These are phyloP conservation scores for Stenichneumon culpator DNA, from an alignment of 2,888 invertebrate genomes.

Conservation along the genomic window DNA sequence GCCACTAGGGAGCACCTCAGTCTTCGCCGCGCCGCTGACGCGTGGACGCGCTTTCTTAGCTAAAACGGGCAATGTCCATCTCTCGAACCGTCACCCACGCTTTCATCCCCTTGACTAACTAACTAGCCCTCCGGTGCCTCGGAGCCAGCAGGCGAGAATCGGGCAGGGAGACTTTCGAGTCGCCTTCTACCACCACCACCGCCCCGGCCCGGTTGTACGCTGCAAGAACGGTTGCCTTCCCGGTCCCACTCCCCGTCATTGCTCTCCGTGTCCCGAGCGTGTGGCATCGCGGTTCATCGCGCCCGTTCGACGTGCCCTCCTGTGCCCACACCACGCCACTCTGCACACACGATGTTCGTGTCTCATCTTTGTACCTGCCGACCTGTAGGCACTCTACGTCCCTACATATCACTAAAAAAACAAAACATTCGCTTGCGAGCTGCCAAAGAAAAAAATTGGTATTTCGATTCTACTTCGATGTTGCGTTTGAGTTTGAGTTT, in stretches of 20 bases:
- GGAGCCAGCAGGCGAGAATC: constrained; percentile 45
- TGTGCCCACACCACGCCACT: neutral
- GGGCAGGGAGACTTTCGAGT: constrained; percentile 33
- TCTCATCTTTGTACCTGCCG: constrained; percentile 21
- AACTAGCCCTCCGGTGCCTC: constrained; percentile 60
- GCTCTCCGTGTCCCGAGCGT: constrained; percentile 43
- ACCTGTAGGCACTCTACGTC: neutral
- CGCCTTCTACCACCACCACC: constrained; percentile 33
- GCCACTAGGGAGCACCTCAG: neutral
- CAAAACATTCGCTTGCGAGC: too few relatives aligned
- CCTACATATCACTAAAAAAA: neutral
- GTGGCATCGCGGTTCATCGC: constrained; percentile 59
- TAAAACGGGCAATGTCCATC: constrained; percentile 35
- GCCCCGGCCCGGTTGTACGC: constrained; percentile 49
- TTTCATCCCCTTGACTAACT: constrained; percentile 69
- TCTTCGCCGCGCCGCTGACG: constrained; percentile 5
- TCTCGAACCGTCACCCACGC: constrained; percentile 60
- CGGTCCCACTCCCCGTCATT: constrained; percentile 61
- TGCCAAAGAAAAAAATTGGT: too few relatives aligned
- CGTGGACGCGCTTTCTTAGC: neutral
- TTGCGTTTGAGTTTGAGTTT: too few relatives aligned
- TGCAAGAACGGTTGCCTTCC: constrained; percentile 21
- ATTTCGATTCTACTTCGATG: too few relatives aligned
- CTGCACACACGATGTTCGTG: constrained; percentile 37
- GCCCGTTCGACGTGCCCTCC: constrained; percentile 41